Evolutionary conservation across 1,140 invertebrate species (phyloP), one percentile per base, ranked within the genome.

Genomic region (Bombus huntii): DNA sequence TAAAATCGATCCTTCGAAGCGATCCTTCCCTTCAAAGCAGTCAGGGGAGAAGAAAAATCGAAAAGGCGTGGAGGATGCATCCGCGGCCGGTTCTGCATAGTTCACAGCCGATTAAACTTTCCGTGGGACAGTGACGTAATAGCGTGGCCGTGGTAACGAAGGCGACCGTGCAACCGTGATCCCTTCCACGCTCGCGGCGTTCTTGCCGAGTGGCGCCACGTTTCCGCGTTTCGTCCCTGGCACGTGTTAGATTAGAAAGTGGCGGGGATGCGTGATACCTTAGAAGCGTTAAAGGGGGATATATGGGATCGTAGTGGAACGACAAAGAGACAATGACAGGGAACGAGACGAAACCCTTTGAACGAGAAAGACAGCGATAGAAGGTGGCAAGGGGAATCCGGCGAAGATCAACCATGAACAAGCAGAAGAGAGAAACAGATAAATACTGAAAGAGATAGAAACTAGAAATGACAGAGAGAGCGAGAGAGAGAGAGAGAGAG

Each of bases 201-300:
- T 70, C 65, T 59, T 74, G 86, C 44, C 86, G 62, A 75, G 70
- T 87, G 89, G 90, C 89, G 87, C 85, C 81, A 83, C 44, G 59
- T 75, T 81, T 81, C 83, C 79, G 68, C 77, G 57, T 83, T 85
- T 76, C 92, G 91, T 68, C 87, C 87, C 90, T 92, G 91, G 73
- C 87, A 91, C 86, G 90, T 88, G 81, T 92, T 91, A 85, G 90
- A 86, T 81, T 87, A 86, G 87, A 90, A 85, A 77, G 62, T 81
- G 66, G 81, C 53, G 89, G 87, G 89, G 84, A 70, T 65, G 65
- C 34, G 85, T 28, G 89, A 89, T 88, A 92, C 85, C 87, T 92
- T 88, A 90, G 88, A 86, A 88, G 80, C 73, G 78, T 89, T 83
- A 92, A 86, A 81, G 87, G n/a, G 53, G 83, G 47, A 34, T 65